Evolutionary conservation across 2,888 invertebrate genomes (phyloP).

Genomic region (Lasius fuliginosus): DNA sequence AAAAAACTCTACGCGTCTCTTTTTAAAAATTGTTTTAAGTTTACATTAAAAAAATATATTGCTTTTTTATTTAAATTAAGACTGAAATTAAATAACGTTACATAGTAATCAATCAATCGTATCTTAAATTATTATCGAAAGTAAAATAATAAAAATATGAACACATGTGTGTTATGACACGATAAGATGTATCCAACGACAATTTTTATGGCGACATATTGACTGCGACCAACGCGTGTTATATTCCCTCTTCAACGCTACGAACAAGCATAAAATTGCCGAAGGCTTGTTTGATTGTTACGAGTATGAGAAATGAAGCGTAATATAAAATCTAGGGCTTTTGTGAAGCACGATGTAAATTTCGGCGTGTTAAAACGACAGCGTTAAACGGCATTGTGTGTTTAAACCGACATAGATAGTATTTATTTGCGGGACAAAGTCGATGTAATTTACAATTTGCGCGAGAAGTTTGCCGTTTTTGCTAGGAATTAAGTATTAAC

Average conservation of each 20-base stretch:
- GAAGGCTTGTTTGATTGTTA: constrained; percentile 22
- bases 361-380: constrained; percentile 29
- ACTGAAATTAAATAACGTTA: background rate
- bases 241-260: background rate
- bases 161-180: background rate
- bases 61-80: background rate
- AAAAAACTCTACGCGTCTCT: too few species aligned
- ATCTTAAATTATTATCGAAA: background rate
- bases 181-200: background rate
- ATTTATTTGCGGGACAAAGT: constrained; percentile 23
- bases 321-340: constrained; percentile 29
- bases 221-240: background rate
- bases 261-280: constrained; percentile 32
- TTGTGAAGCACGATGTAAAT: constrained; percentile 30
- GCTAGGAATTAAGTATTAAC: constrained; percentile 41
- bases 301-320: background rate
- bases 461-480: constrained; percentile 2
- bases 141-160: background rate
- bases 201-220: constrained; percentile 35
- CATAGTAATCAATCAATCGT: background rate
- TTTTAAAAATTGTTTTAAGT: background rate
- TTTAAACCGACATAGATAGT: constrained; percentile 20
- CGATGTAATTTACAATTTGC: constrained; percentile 34
- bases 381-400: background rate
- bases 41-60: background rate